Base-by-base conservation (phyloP, 2,888 invertebrate species). In the Caenorhabditis sinica region DNA sequence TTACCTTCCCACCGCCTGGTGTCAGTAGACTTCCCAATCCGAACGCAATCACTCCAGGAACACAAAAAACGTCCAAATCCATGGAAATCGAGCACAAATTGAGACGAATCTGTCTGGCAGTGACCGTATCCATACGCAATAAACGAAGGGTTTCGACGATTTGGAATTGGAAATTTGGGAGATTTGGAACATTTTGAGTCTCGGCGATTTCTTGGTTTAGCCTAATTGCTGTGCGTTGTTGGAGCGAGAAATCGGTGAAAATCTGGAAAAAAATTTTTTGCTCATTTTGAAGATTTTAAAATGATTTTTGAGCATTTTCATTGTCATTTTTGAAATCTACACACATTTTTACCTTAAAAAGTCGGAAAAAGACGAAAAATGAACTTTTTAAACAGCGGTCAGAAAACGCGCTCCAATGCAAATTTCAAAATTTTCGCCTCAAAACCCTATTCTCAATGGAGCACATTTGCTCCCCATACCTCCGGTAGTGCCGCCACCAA, bases 61-160 rank as follows among this genome's bases (percentile, higher is more conserved):
- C 58, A 30, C 76, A 76, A 25, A n/a, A 23, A 17, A 68, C 53
- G 28, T 79, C 79, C n/a, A 83, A 28, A 20, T 79, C 53, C 74
- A 69, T 63, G 8, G 23, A 69, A 1, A 68, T 13, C 8, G 23
- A 28, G 23, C 61, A 56, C 1, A 83, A 43, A 53, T 53, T 60
- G 33, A 40, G 60, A 15, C 83, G 77, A 49, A 83, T 83, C 43
- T 82, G 49, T n/a, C 65, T 45, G 0, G 43, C 71, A 1, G 40
- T 30, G 1, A 20, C 13, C 5, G 20, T 20, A 8, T 83, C 79
- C 79, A 83, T 83, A 23, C 83, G 74, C 3, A 83, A 28, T 1
- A 80, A 60, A 23, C 71, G 68, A 2, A 83, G 53, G 15, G 83
- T 80, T 71, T 83, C 83, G 15, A 83, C 25, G 56, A 80, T 80